Evolutionary conservation across 2,888 invertebrate genomes (phyloP), one percentile per base, ranked within the genome.

Genomic region (Imbricaverruca yamaguchii): DNA sequence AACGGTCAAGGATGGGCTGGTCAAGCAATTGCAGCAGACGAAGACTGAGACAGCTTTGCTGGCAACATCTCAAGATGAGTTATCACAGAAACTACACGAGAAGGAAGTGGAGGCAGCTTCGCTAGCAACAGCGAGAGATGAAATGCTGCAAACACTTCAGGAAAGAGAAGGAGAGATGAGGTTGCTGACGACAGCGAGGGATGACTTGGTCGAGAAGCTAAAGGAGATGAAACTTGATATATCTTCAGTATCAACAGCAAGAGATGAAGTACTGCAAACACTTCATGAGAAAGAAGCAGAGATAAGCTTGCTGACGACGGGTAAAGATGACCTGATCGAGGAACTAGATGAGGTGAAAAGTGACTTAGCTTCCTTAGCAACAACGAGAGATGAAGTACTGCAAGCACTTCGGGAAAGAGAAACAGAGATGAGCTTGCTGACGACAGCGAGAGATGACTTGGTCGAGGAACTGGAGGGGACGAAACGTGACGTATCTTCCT

Each of bases 361-460:
- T 6, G 55, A 74, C 21, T 9, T 2, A 9, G 21, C 18, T 6
- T 21, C 53, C 0, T 13, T 39, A 39, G 23, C 12, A 12, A 15
- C 69, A 15, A 39, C 23, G 25, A 25, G 69, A 7, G 25, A 69
- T 6, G 39, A 39, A 8, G 39, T 69, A 12, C 63, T 80, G 57
- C 63, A 69, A 21, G 77, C 80, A 25, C 80, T 83, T 21, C 74
- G 81, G 57, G 82, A 83, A 65, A 18, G 82, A 25, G 82, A 82
- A 39, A 79, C 59, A 15, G 59, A 59, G 15, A 15, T 59, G 12
- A 15, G 15, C 59, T 15, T 13, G 59, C 59, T 59, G 59, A 59
- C 11, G 0, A 59, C 11, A 59, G 59, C 11, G 59, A 59, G 15
- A 59, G 59, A 59, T 59, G 59, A 13, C 59, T 59, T 59, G 11